Percentiles rank a stretch among this genome's conserved stretches.
These are phyloP conservation scores for Schizotus pectinicornis DNA, from an alignment of 2,888 invertebrate species.

Conservation along the genomic window DNA sequence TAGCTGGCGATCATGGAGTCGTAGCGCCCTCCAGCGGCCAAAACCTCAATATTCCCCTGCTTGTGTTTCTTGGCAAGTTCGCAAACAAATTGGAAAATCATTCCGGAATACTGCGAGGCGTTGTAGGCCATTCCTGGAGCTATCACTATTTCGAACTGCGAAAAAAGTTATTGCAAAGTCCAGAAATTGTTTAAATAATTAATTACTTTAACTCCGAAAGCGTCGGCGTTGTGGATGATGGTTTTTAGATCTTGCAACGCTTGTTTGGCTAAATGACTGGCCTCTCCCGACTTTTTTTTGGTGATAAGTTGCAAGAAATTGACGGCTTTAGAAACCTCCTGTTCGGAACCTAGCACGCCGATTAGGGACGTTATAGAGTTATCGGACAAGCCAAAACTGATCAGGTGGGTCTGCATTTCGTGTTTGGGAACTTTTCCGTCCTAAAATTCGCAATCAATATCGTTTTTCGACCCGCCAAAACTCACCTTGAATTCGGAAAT, in stretches of 20 bases:
- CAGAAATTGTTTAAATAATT: conserved; percentile 23
- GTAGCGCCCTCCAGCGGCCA: conserved; percentile 91
- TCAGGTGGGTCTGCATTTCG: conserved; percentile 74
- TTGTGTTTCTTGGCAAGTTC: conserved; percentile 64
- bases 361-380: conserved; percentile 69
- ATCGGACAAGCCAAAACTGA: conserved; percentile 71
- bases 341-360: conserved; percentile 73
- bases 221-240: conserved; percentile 72
- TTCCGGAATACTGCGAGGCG: conserved; percentile 69
- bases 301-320: conserved; percentile 70
- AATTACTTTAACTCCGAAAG: conserved; percentile 76
- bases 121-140: conserved; percentile 68
- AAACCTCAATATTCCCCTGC: conserved; percentile 67
- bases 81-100: conserved; percentile 72
- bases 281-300: conserved; percentile 70
- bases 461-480: conserved; percentile 21
- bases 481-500: conserved; percentile 60
- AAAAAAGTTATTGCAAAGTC: conserved; percentile 23
- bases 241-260: conserved; percentile 78
- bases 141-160: conserved; percentile 67
- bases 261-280: conserved; percentile 69
- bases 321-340: conserved; percentile 65
- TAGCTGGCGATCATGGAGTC: conserved; percentile 80
- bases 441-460: conserved; percentile 51
- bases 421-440: conserved; percentile 71